A percentile compares a stretch with the other conserved stretches of the same genome.
Conservation (phyloP, 2,797 vertebrate species). For the Vespertilio murinus region DNA sequence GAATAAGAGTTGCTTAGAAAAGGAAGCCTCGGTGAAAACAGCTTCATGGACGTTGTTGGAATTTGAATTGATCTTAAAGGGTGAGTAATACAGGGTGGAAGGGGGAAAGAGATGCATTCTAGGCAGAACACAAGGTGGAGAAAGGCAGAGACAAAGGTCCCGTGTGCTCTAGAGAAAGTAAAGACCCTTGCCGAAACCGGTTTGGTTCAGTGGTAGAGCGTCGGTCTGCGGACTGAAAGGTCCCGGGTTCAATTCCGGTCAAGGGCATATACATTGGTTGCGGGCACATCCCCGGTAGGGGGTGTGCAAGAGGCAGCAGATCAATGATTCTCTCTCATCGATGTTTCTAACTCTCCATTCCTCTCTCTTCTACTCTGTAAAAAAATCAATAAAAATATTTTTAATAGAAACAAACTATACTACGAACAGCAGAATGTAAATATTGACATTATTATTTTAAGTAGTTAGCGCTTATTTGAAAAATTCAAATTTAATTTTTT, state of each 20-base stretch:
- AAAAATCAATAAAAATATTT: too few relatives aligned
- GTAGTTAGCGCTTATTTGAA: background rate
- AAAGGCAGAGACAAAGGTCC: background rate
- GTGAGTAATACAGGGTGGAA: background rate
- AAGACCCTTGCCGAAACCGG: too few relatives aligned
- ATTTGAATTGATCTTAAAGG: background rate
- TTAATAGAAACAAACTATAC: background rate
- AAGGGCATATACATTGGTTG: too few relatives aligned
- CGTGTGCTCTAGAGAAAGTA: background rate
- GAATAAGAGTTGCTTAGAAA: constrained; percentile 3
- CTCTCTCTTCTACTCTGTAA: too few relatives aligned
- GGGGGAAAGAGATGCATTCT: background rate
- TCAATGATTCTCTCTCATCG: too few relatives aligned
- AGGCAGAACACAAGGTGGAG: background rate
- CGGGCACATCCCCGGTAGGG: too few relatives aligned
- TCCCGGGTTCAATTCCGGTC: too few relatives aligned
- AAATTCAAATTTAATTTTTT: constrained; percentile 24
- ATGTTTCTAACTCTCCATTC: too few relatives aligned
- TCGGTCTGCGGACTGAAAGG: too few relatives aligned
- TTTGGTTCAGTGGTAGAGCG: too few relatives aligned
- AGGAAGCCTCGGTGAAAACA: background rate
- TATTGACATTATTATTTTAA: background rate
- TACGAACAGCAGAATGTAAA: background rate
- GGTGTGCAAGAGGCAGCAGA: too few relatives aligned
- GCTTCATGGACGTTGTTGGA: background rate